Base-by-base conservation (phyloP, 1,140 invertebrate species). In the Aphelenchoides besseyi region DNA sequence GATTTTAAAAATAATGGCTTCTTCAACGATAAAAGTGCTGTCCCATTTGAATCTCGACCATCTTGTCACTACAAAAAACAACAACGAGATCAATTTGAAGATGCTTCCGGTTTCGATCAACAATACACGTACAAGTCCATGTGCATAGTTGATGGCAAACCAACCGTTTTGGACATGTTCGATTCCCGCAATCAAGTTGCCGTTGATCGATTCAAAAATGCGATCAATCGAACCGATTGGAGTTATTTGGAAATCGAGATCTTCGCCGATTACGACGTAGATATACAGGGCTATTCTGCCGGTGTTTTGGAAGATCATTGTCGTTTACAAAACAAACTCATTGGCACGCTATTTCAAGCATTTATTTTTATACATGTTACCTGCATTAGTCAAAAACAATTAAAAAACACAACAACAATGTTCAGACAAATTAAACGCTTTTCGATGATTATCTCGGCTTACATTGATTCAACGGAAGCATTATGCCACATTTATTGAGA, bases 261-360 rank as follows among this genome's bases (percentile, higher is more conserved):
- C 28, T 63, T 64, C 9, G 41, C 55, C 28, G 36, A 35, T 8
- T 53, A 54, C 64, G 68, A 73, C 16, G 32, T 66, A 18, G 62
- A 66, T 26, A 9, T 67, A 12, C 79, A 80, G 72, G 81, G 82
- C 1, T 82, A 82, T 69, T 69, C 81, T 23, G 81, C 82, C 41
- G 81, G 81, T 28, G 61, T 73, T 36, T 61, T 83, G 16, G 81
- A 82, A 70, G 81, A 92, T n/a, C n/a, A 0, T 89, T 16, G 26
- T 30, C 67, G 16, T n/a, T n/a, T n/a, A 23, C 36, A 62, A 76
- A 30, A n/a, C n/a, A n/a, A n/a, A n/a, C n/a, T n/a, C n/a, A n/a
- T n/a, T n/a, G n/a, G n/a, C n/a, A n/a, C n/a, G n/a, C n/a, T 12
- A 72, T 8, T 2, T 26, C 1, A 32, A 48, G 12, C 52, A 61